Evolutionary conservation across 1,140 invertebrate species (phyloP).

Genomic region (Scylla paramamosain): DNA sequence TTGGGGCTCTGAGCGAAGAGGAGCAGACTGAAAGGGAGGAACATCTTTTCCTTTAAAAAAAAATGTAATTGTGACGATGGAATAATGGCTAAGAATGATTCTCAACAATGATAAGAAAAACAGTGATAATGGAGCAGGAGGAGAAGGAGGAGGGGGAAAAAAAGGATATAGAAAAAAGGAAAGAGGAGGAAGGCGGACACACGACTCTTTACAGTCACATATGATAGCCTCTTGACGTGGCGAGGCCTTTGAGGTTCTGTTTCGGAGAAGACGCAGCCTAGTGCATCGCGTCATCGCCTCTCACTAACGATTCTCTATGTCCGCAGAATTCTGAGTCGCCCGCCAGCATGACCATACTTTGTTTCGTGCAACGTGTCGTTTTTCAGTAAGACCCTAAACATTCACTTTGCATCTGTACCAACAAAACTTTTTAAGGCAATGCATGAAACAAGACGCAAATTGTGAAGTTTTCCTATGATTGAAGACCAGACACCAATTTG

Average conservation of each 20-base stretch:
- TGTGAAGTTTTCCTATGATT: too few species aligned
- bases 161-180: neutral
- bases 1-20: neutral
- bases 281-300: neutral
- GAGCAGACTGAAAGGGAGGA: neutral
- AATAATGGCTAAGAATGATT: neutral
- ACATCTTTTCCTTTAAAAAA: neutral
- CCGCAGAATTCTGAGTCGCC: neutral
- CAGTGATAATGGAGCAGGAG: neutral
- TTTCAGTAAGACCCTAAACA: too few species aligned
- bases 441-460: too few species aligned
- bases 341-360: too few species aligned
- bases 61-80: neutral
- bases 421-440: too few species aligned
- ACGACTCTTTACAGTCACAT: neutral
- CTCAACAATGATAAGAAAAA: neutral
- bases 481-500: too few species aligned
- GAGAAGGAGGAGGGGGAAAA: neutral
- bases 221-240: neutral
- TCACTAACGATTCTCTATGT: neutral
- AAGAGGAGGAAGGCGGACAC: neutral
- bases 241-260: neutral
- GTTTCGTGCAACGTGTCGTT: too few species aligned
- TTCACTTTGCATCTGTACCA: too few species aligned
- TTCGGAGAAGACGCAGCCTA: neutral